A percentile compares a stretch with the other conserved stretches of the same genome.
Conservation (phyloP, 2,113 vertebrate species). For the Corythornis vintsioides region DNA sequence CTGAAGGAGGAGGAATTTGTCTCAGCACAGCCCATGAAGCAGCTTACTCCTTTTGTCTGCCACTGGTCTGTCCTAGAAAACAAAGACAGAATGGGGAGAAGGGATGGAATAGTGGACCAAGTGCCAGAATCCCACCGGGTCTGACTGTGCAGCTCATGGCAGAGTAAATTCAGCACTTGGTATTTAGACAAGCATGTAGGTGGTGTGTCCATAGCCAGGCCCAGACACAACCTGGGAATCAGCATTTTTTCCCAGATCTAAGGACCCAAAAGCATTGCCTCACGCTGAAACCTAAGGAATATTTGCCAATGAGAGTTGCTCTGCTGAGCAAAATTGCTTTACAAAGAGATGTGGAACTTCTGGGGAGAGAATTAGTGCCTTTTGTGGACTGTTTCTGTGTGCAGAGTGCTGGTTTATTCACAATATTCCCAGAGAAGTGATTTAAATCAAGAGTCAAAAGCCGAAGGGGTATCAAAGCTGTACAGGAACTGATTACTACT, state of each 20-base stretch:
- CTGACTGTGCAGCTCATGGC: not conserved
- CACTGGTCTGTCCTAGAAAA: not conserved
- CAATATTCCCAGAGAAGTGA: not conserved
- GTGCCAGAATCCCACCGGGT: not conserved
- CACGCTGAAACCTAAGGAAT: not conserved
- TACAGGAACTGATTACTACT: conserved; percentile 60
- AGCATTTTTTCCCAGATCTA: not conserved
- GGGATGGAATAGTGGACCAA: accelerated
- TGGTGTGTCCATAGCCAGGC: not conserved
- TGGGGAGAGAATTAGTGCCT: conserved; percentile 34
- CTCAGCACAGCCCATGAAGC: not conserved
- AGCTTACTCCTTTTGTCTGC: not conserved
- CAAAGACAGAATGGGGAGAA: not conserved
- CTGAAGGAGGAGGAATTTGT: not conserved
- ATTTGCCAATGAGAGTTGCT: not conserved
- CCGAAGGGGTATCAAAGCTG: conserved; percentile 46
- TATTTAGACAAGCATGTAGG: accelerated
- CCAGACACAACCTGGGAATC: not conserved
- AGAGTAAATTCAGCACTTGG: not conserved
- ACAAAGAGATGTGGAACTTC: not conserved
- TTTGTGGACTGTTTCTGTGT: conserved; percentile 22
- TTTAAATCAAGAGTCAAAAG: conserved; percentile 48
- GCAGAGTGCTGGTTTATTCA: not conserved
- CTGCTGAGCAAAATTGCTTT: not conserved
- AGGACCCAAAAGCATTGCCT: not conserved